These are phyloP conservation scores for Allygus modestus DNA, from an alignment of 2,888 invertebrate species.

Conservation along the genomic window DNA sequence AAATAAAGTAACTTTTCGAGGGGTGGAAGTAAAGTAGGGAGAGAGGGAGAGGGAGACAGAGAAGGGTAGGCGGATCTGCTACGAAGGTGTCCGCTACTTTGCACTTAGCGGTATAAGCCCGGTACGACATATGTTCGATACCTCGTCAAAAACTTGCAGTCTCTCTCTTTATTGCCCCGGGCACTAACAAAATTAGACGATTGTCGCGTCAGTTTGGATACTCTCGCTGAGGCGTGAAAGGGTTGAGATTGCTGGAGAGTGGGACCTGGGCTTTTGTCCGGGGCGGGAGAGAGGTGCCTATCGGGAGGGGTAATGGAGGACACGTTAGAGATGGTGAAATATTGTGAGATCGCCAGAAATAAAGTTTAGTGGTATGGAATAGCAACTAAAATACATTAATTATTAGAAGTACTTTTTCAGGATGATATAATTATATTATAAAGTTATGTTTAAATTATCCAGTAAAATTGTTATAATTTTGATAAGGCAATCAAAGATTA, in stretches of 20 bases:
- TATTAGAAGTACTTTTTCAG: too few species aligned
- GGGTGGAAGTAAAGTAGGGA: background rate
- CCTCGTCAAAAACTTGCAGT: slow-evolving; percentile 63
- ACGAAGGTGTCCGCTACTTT: slow-evolving; percentile 58
- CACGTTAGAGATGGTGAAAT: too few species aligned
- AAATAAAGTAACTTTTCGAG: too few species aligned
- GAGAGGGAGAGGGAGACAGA: background rate
- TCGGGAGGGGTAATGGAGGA: too few species aligned
- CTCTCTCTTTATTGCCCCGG: slow-evolving; percentile 39
- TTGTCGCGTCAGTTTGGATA: slow-evolving; percentile 12
- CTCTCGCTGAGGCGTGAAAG: slow-evolving; percentile 8
- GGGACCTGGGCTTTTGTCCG: background rate
- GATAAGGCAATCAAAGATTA: too few species aligned
- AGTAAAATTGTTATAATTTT: too few species aligned
- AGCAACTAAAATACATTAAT: too few species aligned
- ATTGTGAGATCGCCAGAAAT: too few species aligned
- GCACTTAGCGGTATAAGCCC: slow-evolving; percentile 62
- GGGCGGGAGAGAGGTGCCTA: background rate
- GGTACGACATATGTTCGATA: slow-evolving; percentile 60
- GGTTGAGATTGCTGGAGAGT: background rate
- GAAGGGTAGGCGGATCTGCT: background rate
- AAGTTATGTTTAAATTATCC: too few species aligned
- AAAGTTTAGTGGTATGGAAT: too few species aligned
- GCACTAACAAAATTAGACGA: slow-evolving; percentile 58
- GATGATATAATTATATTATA: too few species aligned